These are phyloP conservation scores for Cybosia mesomella DNA, from an alignment of 2,888 invertebrate genomes.

Conservation along the genomic window DNA sequence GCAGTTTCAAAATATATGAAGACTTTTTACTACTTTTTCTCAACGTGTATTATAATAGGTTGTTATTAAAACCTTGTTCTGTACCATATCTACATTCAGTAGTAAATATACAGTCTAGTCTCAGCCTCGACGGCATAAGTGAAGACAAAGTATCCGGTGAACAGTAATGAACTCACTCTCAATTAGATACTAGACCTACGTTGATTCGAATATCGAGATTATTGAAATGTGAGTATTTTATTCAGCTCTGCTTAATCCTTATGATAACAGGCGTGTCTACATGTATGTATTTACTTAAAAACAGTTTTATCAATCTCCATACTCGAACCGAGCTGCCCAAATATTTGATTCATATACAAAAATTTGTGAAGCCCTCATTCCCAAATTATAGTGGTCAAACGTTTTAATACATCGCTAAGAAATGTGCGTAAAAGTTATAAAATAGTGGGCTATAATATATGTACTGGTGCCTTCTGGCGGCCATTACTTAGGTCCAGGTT, in stretches of 20 bases:
- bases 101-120: too few relatives aligned
- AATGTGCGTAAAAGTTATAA: constrained; percentile 83
- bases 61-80: too few relatives aligned
- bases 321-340: constrained; percentile 48
- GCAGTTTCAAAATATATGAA: too few relatives aligned
- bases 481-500: constrained; percentile 81
- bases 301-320: constrained; percentile 30
- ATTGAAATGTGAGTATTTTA: constrained; percentile 7
- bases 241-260: not conserved
- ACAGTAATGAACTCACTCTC: too few relatives aligned
- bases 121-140: too few relatives aligned
- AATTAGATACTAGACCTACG: too few relatives aligned
- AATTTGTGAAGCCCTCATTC: constrained; percentile 64
- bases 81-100: too few relatives aligned
- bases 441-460: constrained; percentile 78
- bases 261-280: not conserved
- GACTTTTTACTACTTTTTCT: too few relatives aligned
- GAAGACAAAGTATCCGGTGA: too few relatives aligned
- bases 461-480: constrained; percentile 83
- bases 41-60: too few relatives aligned
- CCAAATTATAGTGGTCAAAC: constrained; percentile 84
- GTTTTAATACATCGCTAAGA: constrained; percentile 83
- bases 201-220: too few relatives aligned
- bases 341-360: constrained; percentile 70
- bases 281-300: constrained; percentile 24